phyloP scores from a whole-genome alignment of 2,113 vertebrate species.

The Galeopterus variegatus region DNA sequence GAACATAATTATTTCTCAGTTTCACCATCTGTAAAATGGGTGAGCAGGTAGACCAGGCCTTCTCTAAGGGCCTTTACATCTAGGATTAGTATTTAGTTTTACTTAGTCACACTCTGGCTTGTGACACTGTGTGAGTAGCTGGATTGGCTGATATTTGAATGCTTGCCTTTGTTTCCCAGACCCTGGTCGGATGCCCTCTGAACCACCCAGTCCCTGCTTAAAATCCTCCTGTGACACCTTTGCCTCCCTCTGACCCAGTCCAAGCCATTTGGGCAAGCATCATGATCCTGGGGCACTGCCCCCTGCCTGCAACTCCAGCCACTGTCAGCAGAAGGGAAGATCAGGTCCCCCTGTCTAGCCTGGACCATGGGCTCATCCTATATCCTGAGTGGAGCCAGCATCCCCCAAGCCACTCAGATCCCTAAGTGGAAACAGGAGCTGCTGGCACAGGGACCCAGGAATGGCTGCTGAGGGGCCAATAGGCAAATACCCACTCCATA shows the following conservation, averaged over 20 bases:
- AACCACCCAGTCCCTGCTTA: neutral
- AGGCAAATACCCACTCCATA: neutral
- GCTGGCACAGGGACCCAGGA: neutral
- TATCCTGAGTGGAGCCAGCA: neutral
- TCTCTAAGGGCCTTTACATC: neutral
- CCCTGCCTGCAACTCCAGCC: neutral
- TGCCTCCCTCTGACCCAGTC: neutral
- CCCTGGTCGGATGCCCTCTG: neutral
- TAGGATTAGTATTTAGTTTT: neutral
- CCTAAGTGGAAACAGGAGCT: neutral
- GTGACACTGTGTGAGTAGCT: neutral
- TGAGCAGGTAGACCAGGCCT: neutral
- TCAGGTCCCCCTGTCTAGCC: neutral
- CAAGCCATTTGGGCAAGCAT: neutral
- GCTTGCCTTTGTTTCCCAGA: neutral
- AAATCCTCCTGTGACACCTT: neutral
- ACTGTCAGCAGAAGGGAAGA: neutral
- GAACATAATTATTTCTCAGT: neutral
- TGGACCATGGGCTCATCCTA: neutral
- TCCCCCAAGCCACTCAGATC: neutral
- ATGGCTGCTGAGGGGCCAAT: neutral
- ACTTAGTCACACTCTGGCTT: no score
- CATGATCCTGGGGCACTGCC: neutral
- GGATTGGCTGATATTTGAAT: neutral
- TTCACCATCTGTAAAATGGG: neutral